Conservation (phyloP, 2,113 vertebrate genomes). For the Thymallus thymallus region DNA sequence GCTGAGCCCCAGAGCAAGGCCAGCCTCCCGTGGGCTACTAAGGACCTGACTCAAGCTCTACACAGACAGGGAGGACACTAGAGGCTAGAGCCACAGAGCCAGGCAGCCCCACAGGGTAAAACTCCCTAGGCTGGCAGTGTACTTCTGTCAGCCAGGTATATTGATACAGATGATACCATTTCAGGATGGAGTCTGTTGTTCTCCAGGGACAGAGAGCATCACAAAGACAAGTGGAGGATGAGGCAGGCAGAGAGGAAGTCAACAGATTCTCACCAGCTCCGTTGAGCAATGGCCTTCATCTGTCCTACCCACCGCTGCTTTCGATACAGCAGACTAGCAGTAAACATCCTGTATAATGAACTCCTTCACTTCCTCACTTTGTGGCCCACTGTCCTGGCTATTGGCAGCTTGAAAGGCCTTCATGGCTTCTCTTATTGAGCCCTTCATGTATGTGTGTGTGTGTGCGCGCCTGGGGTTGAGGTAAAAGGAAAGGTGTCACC, state of each 20-base stretch:
- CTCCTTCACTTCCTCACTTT: slow-evolving; percentile 5
- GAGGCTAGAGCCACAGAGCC: slow-evolving; percentile 27
- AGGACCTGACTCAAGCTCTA: slow-evolving; percentile 42
- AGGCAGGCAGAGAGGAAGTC: slow-evolving; percentile 3
- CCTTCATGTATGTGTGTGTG: neutral
- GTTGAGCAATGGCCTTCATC: slow-evolving; percentile 25
- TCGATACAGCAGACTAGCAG: slow-evolving; percentile 19
- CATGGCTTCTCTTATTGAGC: slow-evolving; percentile 9
- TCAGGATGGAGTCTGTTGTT: slow-evolving; percentile 26
- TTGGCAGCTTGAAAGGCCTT: neutral
- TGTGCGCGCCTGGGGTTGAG: slow-evolving; percentile 14
- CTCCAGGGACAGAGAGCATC: slow-evolving; percentile 22
- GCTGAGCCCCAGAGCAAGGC: no score
- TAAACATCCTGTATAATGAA: slow-evolving; percentile 13
- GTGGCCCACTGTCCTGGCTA: neutral
- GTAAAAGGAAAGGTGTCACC: slow-evolving; percentile 45
- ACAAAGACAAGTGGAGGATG: slow-evolving; percentile 21
- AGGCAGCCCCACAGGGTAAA: slow-evolving; percentile 26
- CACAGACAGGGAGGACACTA: slow-evolving; percentile 44
- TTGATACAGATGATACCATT: slow-evolving; percentile 32
- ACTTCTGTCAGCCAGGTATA: neutral
- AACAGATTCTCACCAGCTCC: neutral
- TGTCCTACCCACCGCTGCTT: slow-evolving; percentile 20
- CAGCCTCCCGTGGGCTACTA: slow-evolving; percentile 45
- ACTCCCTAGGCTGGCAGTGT: neutral